phyloP scores from a whole-genome alignment of 1,140 invertebrate species.

The Brachionus manjavacas region DNA sequence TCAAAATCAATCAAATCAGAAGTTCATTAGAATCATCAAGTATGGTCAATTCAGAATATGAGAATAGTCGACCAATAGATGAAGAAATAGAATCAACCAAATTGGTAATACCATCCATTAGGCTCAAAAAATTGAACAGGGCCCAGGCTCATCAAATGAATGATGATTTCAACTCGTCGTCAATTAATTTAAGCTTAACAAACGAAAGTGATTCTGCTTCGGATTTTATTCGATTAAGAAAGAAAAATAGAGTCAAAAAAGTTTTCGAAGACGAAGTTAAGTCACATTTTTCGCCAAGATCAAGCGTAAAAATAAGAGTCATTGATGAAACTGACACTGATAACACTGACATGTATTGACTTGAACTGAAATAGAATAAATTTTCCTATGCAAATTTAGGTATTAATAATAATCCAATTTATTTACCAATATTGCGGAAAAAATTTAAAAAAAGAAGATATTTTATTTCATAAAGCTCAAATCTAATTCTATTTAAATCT shows the following conservation, averaged over 20 bases:
- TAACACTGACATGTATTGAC: background rate
- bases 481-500: background rate
- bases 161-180: background rate
- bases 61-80: background rate
- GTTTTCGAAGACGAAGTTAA: background rate
- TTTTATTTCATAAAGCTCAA: background rate
- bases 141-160: background rate
- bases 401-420: background rate
- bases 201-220: conserved; percentile 1
- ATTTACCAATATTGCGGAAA: background rate
- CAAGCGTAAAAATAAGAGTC: conserved; percentile 20
- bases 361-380: background rate
- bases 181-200: background rate
- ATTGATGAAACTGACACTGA: conserved; percentile 42
- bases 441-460: background rate
- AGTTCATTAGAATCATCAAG: background rate
- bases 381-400: background rate
- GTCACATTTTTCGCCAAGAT: conserved; percentile 35
- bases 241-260: background rate
- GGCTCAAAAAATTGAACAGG: background rate
- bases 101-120: background rate
- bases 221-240: background rate
- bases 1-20: background rate
- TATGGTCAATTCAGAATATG: background rate
- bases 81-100: background rate